A percentile compares a stretch with the other conserved stretches of the same genome.
Evolutionary conservation across 2,113 vertebrate genomes (phyloP).

Genomic region (Varanus salvator): DNA sequence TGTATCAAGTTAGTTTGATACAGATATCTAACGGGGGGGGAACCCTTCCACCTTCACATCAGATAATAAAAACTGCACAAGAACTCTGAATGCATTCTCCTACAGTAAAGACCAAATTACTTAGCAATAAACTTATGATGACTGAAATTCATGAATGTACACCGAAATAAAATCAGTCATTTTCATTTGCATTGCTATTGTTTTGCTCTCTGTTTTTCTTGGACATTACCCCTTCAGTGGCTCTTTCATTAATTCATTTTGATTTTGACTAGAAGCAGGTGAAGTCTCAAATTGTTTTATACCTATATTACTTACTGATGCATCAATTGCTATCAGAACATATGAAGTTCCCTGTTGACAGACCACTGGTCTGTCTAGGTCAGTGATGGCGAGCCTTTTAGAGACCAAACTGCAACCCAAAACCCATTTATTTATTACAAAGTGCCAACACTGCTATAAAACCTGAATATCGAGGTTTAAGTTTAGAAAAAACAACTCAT

Average conservation of each 20-base stretch:
- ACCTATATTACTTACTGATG: not conserved
- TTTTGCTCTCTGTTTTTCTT: not conserved
- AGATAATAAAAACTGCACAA: not conserved
- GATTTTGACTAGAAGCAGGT: not conserved
- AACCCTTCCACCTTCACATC: not conserved
- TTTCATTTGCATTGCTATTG: not conserved
- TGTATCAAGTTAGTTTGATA: not conserved
- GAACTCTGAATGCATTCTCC: not conserved
- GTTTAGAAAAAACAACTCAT: too few relatives aligned
- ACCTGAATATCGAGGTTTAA: too few relatives aligned
- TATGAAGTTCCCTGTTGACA: not conserved
- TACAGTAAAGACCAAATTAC: not conserved
- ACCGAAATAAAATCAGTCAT: not conserved
- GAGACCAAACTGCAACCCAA: too few relatives aligned
- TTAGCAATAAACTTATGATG: not conserved
- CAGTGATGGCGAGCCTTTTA: too few relatives aligned
- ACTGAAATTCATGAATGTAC: not conserved
- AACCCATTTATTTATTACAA: too few relatives aligned
- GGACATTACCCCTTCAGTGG: not conserved
- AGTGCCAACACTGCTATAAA: too few relatives aligned
- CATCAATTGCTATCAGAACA: not conserved
- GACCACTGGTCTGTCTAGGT: not conserved
- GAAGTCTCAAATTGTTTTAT: not conserved
- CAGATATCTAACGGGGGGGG: not conserved
- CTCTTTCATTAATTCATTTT: not conserved